These are phyloP conservation scores for Cheiracanthium punctorium DNA, from an alignment of 2,888 invertebrate species.

Conservation along the genomic window DNA sequence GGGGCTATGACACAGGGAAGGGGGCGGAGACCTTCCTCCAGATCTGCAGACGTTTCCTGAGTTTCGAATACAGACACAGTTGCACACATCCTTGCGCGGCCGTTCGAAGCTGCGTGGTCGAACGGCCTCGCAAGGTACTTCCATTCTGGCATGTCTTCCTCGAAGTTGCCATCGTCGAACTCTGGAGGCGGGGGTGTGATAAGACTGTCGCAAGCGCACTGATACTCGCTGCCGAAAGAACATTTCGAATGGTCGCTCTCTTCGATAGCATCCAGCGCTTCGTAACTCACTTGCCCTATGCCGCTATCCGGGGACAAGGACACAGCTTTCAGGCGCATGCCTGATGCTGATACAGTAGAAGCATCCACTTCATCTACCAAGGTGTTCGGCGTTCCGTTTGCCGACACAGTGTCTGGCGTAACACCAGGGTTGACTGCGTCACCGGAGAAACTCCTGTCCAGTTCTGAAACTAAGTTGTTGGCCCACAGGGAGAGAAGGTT, in stretches of 20 bases:
- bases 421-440: too few relatives aligned
- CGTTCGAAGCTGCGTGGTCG: not conserved
- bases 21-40: not conserved
- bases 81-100: not conserved
- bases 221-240: not conserved
- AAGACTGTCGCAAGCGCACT: not conserved
- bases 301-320: constrained; percentile 62
- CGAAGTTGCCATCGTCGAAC: constrained; percentile 29
- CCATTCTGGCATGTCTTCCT: not conserved
- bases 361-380: constrained; percentile 21
- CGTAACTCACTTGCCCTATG: constrained; percentile 35
- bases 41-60: constrained; percentile 4
- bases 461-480: constrained; percentile 52
- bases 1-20: constrained; percentile 18
- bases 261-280: constrained; percentile 30
- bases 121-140: not conserved
- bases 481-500: constrained; percentile 61
- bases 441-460: constrained; percentile 47
- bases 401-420: not conserved
- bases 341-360: not conserved
- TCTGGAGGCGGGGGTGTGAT: constrained; percentile 47
- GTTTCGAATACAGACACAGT: constrained; percentile 24
- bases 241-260: constrained; percentile 1
- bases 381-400: constrained; percentile 22
- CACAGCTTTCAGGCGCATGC: constrained; percentile 11